phyloP scores from a whole-genome alignment of 2,888 invertebrate genomes.

The Erebia aethiops region DNA sequence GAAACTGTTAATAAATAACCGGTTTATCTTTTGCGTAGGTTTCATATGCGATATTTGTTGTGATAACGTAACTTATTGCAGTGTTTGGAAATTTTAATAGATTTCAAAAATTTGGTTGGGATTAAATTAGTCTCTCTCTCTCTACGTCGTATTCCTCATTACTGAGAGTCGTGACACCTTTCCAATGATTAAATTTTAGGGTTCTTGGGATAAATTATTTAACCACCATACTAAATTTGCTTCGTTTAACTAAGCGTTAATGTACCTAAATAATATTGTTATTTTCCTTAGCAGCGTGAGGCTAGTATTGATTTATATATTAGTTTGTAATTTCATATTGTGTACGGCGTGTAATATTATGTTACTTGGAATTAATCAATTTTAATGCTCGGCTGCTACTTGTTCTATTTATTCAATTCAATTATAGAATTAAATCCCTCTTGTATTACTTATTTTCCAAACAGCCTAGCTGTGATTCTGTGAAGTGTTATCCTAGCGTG shows the following conservation, averaged over 20 bases:
- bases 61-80: slow-evolving; percentile 13
- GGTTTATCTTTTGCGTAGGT: slow-evolving; percentile 35
- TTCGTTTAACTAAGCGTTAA: background rate
- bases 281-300: background rate
- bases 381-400: background rate
- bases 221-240: background rate
- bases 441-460: background rate
- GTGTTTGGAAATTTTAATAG: no score
- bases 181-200: no score
- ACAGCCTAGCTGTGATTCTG: background rate
- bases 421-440: background rate
- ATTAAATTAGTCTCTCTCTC: no score
- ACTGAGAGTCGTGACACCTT: no score
- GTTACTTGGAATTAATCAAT: background rate
- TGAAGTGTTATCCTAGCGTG: background rate
- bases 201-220: background rate
- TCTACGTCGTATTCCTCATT: no score
- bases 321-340: slow-evolving; percentile 2
- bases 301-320: slow-evolving; percentile 6
- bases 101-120: no score
- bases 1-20: slow-evolving; percentile 42
- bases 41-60: slow-evolving; percentile 8
- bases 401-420: slow-evolving; percentile 7
- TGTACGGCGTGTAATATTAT: slow-evolving; percentile 5
- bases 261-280: slow-evolving; percentile 2